Evolutionary conservation across 1,140 invertebrate species (phyloP).

Genomic region (Chymomyza costata): DNA sequence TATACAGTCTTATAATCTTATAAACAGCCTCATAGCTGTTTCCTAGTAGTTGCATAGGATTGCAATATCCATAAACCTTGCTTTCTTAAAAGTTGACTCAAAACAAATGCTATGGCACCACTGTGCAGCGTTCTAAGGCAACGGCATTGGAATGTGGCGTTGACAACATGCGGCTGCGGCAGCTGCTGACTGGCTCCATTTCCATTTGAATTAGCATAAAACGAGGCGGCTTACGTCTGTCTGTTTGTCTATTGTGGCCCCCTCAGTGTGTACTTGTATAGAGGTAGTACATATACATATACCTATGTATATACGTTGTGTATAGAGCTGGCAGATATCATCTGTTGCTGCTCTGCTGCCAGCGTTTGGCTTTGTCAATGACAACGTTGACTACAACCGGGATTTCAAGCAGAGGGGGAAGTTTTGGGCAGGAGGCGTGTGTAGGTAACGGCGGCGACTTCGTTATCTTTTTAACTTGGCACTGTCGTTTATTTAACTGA

Average conservation of each 20-base stretch:
- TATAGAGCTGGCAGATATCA: slow-evolving; percentile 45
- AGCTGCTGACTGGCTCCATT: slow-evolving; percentile 71
- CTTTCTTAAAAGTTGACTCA: too few relatives aligned
- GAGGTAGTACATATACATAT: background rate
- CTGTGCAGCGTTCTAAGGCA: too few relatives aligned
- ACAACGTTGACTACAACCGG: too few relatives aligned
- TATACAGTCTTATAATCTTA: too few relatives aligned
- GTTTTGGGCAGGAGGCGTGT: too few relatives aligned
- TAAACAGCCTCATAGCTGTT: too few relatives aligned
- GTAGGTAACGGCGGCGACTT: slow-evolving; percentile 49
- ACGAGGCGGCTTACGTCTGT: slow-evolving; percentile 71
- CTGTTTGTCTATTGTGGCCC: slow-evolving; percentile 60
- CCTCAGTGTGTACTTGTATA: slow-evolving; percentile 7
- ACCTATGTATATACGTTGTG: too few relatives aligned
- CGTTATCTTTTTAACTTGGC: slow-evolving; percentile 71
- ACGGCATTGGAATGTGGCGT: slow-evolving; percentile 34
- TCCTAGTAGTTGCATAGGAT: too few relatives aligned
- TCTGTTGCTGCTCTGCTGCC: slow-evolving; percentile 49
- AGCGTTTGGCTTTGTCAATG: slow-evolving; percentile 23
- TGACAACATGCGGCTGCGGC: slow-evolving; percentile 42
- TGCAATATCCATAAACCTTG: too few relatives aligned
- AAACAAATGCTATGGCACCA: too few relatives aligned
- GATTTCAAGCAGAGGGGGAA: too few relatives aligned
- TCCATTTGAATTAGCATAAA: slow-evolving; percentile 72
- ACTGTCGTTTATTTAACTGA: slow-evolving; percentile 71